A percentile compares a stretch with the other conserved stretches of the same genome.
Evolutionary conservation across 2,113 vertebrate species (phyloP).

Genomic region (Lanius collurio): DNA sequence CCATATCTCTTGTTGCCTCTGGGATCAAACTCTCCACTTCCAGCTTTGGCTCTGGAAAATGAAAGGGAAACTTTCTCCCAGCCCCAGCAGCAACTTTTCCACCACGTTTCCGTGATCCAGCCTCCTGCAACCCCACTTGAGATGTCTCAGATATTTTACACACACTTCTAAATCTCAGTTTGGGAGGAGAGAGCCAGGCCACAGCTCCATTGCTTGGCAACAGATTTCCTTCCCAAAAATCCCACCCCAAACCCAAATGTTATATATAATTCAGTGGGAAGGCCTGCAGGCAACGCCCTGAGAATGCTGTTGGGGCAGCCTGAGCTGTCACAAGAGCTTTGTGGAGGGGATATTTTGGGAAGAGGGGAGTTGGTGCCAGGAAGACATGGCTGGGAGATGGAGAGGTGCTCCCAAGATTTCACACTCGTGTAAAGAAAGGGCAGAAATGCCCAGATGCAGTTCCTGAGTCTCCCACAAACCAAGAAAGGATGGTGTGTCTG

Average conservation of each 20-base stretch:
- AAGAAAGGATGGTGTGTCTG: not conserved
- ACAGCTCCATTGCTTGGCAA: conserved; percentile 23
- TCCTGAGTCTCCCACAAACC: not conserved
- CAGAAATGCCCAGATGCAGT: not conserved
- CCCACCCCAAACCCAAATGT: not conserved
- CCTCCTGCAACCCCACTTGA: not conserved
- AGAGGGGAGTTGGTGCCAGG: not conserved
- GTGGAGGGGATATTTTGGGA: conserved; percentile 1
- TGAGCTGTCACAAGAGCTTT: not conserved
- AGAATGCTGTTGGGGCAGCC: not conserved
- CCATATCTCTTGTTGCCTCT: not conserved
- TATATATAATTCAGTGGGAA: conserved; percentile 5
- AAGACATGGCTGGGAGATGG: not conserved
- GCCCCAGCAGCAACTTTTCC: not conserved
- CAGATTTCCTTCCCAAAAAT: not conserved
- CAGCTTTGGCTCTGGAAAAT: not conserved
- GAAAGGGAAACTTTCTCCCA: not conserved
- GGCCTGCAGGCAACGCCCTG: conserved; percentile 15
- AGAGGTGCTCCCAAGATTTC: not conserved
- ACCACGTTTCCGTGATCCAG: not conserved
- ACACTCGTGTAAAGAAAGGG: accelerated
- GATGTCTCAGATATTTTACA: not conserved
- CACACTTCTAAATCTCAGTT: not conserved
- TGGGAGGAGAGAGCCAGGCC: not conserved
- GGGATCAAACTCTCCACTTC: not conserved